phyloP scores from a whole-genome alignment of 2,797 vertebrate genomes.

The Danio aesculapii region DNA sequence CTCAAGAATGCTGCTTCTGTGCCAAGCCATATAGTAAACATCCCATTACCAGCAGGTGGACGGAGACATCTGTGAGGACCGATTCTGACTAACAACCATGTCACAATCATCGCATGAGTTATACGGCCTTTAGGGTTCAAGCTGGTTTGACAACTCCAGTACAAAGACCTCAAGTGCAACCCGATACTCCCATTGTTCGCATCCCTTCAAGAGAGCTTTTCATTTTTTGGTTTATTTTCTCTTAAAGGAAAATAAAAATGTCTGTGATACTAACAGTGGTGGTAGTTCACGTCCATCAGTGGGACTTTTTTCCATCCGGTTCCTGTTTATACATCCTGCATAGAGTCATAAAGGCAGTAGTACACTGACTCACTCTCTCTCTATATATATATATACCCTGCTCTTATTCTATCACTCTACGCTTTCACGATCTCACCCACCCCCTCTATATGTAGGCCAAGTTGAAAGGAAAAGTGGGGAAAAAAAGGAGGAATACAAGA shows the following conservation, averaged over 20 bases:
- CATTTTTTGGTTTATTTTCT: constrained; percentile 23
- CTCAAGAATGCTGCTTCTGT: constrained; percentile 31
- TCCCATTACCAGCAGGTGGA: constrained; percentile 36
- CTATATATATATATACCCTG: not conserved
- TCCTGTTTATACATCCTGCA: constrained; percentile 45
- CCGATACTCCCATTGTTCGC: constrained; percentile 31
- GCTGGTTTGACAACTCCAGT: constrained; percentile 37
- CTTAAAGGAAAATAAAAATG: not conserved
- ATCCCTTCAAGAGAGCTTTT: constrained; percentile 21
- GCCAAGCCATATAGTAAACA: constrained; percentile 52
- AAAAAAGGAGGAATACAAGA: constrained; percentile 16
- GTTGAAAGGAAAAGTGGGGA: constrained; percentile 47
- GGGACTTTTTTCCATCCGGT: constrained; percentile 41
- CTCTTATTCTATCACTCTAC: constrained; percentile 21
- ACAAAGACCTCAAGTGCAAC: constrained; percentile 42
- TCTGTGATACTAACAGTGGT: constrained; percentile 30
- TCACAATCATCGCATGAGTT: constrained; percentile 28
- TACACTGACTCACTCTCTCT: constrained; percentile 36
- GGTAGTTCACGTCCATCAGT: constrained; percentile 32
- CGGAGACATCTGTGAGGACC: constrained; percentile 30
- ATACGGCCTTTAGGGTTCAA: constrained; percentile 14
- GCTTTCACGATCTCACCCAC: constrained; percentile 3
- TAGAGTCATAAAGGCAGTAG: not conserved
- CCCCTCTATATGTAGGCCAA: constrained; percentile 53
- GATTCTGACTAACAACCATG: constrained; percentile 36